A percentile compares a stretch with the other conserved stretches of the same genome.
phyloP scores from a whole-genome alignment of 2,797 vertebrate genomes.

The Sciurus vulgaris region DNA sequence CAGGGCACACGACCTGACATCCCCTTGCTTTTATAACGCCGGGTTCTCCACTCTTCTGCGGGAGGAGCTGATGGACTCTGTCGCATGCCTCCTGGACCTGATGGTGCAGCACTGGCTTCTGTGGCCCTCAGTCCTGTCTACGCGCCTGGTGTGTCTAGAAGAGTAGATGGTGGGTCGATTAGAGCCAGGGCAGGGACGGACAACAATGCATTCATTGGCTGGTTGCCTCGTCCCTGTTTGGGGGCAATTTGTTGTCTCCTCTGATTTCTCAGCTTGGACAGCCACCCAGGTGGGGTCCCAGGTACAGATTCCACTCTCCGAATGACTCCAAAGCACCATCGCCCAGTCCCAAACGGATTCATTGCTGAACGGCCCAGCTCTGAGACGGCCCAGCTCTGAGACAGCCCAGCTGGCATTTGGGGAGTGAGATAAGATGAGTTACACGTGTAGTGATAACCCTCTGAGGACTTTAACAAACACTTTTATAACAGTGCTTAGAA shows the following conservation, averaged over 20 bases:
- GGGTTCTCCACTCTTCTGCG: fast-evolving
- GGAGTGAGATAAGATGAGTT: constrained; percentile 67
- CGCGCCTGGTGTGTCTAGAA: not conserved
- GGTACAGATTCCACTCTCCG: not conserved
- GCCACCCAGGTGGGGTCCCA: not conserved
- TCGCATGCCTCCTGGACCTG: fast-evolving
- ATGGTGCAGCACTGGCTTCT: not conserved
- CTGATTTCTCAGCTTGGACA: not conserved
- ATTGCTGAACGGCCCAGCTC: not conserved
- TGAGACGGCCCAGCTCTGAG: not conserved
- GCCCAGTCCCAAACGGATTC: not conserved
- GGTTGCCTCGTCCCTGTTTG: not conserved
- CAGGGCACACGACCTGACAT: fast-evolving
- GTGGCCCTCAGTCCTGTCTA: not conserved
- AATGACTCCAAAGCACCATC: not conserved
- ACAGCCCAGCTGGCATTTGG: not conserved
- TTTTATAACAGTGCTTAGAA: not conserved
- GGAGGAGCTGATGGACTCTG: not conserved
- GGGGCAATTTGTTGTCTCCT: not conserved
- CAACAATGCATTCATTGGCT: not conserved
- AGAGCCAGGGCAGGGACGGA: not conserved
- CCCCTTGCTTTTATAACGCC: not conserved
- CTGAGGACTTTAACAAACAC: constrained; percentile 46
- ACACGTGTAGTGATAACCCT: constrained; percentile 59
- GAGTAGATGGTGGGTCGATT: not conserved